phyloP scores from a whole-genome alignment of 1,140 invertebrate species.

The Ceratoteleas bidentatus region DNA sequence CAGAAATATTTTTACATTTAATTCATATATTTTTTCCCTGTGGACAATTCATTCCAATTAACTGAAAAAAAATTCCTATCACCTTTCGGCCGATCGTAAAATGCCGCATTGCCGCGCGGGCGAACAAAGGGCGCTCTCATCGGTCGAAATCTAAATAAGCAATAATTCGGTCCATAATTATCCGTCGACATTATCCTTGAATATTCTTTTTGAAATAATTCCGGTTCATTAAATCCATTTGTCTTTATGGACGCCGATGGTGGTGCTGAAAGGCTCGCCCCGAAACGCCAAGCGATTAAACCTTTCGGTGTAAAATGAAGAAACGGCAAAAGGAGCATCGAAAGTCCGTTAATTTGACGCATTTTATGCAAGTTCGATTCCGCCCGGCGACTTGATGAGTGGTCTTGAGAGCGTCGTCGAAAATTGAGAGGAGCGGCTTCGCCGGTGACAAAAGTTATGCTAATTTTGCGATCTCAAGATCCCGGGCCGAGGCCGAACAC shows the following conservation, averaged over 20 bases:
- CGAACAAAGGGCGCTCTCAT: too few relatives aligned
- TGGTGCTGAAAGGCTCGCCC: slow-evolving; percentile 19
- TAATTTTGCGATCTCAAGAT: slow-evolving; percentile 59
- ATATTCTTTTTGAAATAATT: slow-evolving; percentile 46
- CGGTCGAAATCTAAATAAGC: slow-evolving; percentile 1
- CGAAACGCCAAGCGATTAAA: slow-evolving; percentile 44
- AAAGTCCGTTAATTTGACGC: slow-evolving; percentile 62
- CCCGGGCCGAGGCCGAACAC: slow-evolving; percentile 21
- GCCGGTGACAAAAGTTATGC: slow-evolving; percentile 63
- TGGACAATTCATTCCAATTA: too few relatives aligned
- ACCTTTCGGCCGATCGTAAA: too few relatives aligned
- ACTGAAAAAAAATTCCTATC: too few relatives aligned
- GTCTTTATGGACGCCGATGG: slow-evolving; percentile 38
- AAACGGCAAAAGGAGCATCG: slow-evolving; percentile 54
- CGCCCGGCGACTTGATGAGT: slow-evolving; percentile 45
- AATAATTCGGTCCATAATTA: slow-evolving; percentile 21
- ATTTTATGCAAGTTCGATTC: slow-evolving; percentile 63
- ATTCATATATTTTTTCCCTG: too few relatives aligned
- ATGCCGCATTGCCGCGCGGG: too few relatives aligned
- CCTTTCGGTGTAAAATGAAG: slow-evolving; percentile 49
- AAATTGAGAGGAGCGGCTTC: slow-evolving; percentile 41
- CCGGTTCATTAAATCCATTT: slow-evolving; percentile 57
- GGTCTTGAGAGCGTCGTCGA: slow-evolving; percentile 47
- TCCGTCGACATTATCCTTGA: slow-evolving; percentile 12
- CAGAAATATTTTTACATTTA: too few relatives aligned